Evolutionary conservation across 2,113 vertebrate genomes (phyloP).

Genomic region (Hemiprocne comata): DNA sequence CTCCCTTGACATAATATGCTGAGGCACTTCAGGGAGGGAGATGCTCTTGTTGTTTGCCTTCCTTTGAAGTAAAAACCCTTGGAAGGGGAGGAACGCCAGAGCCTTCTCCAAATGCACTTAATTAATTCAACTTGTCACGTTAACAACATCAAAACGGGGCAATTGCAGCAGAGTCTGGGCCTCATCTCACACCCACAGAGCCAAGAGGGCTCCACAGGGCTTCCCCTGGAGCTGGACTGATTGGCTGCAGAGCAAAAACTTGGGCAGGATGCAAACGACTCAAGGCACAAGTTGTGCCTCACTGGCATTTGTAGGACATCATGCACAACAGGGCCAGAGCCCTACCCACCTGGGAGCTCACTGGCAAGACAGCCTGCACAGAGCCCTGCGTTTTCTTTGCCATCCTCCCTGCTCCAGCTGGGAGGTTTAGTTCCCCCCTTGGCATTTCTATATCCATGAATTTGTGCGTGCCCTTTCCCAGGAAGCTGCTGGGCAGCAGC

Average conservation of each 20-base stretch:
- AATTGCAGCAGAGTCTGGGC: background rate
- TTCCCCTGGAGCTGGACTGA: background rate
- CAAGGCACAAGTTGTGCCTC: accelerated
- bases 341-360: accelerated
- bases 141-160: background rate
- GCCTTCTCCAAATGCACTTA: background rate
- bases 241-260: accelerated
- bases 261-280: background rate
- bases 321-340: accelerated
- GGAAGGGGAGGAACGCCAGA: background rate
- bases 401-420: background rate
- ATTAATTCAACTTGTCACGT: conserved; percentile 41
- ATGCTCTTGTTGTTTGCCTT: background rate
- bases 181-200: background rate
- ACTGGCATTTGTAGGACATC: accelerated
- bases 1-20: background rate
- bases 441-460: background rate
- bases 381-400: background rate
- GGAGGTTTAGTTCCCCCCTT: background rate
- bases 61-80: conserved; percentile 16
- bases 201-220: background rate
- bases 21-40: background rate
- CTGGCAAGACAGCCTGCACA: accelerated
- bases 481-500: accelerated
- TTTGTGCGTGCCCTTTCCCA: background rate